Percentiles rank a stretch among this genome's conserved stretches.
Conservation (phyloP, 37 sponge, comb jelly and placozoan species). For the Beroe forskalii region DNA sequence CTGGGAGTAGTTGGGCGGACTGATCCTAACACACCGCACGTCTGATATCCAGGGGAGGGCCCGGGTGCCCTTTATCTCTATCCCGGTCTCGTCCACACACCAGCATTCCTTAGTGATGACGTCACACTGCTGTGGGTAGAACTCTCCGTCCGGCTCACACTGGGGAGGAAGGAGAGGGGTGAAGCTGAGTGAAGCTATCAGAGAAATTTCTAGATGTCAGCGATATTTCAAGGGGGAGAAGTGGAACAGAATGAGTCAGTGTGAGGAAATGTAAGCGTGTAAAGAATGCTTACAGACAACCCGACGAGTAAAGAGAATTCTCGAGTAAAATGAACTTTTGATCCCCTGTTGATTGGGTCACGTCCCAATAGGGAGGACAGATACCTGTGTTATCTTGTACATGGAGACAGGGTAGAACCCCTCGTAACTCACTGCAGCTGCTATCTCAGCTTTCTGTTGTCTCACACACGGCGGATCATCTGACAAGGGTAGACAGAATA, state of each 20-base stretch:
- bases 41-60: conserved; percentile 55
- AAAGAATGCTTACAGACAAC: no score
- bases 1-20: conserved; percentile 8
- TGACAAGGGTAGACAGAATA: no score
- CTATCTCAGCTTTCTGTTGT: conserved; percentile 33
- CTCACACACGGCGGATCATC: conserved; percentile 60
- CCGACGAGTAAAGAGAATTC: no score
- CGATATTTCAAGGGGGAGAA: no score
- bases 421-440: background rate
- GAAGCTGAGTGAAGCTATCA: no score
- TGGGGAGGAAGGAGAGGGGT: background rate
- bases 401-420: conserved; percentile 56
- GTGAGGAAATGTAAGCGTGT: no score
- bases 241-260: no score
- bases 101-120: conserved; percentile 40
- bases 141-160: conserved; percentile 48
- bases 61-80: conserved; percentile 56
- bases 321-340: no score
- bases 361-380: no score
- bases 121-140: conserved; percentile 47
- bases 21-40: conserved; percentile 12
- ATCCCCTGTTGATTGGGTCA: no score
- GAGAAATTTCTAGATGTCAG: no score
- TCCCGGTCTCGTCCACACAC: conserved; percentile 58
- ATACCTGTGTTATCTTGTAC: conserved; percentile 33